Percentiles rank a stretch among this genome's conserved stretches.
Conservation (phyloP, 2,888 invertebrate species). For the Helicoverpa assulta region DNA sequence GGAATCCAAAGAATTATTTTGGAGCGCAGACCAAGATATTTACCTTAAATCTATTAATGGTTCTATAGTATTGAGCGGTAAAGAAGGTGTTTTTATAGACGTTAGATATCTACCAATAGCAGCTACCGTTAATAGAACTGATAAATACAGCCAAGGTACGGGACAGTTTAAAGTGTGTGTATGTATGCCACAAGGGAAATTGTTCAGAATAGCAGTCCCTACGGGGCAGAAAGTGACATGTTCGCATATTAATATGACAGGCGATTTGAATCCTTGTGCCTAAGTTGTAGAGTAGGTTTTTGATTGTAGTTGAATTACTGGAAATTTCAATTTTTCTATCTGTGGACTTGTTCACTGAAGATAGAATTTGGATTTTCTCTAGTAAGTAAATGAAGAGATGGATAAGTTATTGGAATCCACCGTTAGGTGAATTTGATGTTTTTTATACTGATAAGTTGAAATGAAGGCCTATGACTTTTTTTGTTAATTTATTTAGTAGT, state of each 20-base stretch:
- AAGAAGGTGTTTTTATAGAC: constrained; percentile 93
- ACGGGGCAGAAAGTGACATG: constrained; percentile 91
- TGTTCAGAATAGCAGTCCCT: constrained; percentile 94
- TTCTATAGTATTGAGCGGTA: constrained; percentile 92
- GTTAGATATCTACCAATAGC: constrained; percentile 93
- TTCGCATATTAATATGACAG: constrained; percentile 91
- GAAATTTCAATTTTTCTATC: no score
- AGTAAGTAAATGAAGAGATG: no score
- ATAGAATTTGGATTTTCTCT: no score
- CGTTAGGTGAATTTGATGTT: no score
- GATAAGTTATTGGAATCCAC: no score
- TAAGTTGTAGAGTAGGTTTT: constrained; percentile 65
- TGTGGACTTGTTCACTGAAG: no score
- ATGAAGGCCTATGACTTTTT: no score
- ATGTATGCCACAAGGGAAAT: constrained; percentile 96
- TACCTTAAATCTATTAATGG: constrained; percentile 94
- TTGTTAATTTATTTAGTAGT: no score
- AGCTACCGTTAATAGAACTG: constrained; percentile 78
- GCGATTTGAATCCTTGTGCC: constrained; percentile 92
- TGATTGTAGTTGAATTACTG: background rate
- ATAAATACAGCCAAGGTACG: constrained; percentile 64
- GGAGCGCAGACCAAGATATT: constrained; percentile 95
- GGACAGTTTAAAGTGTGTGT: constrained; percentile 96
- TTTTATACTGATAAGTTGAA: no score
- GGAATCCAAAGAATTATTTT: constrained; percentile 93